Conservation (phyloP, 2,113 vertebrate genomes). For the Gavialis gangeticus region DNA sequence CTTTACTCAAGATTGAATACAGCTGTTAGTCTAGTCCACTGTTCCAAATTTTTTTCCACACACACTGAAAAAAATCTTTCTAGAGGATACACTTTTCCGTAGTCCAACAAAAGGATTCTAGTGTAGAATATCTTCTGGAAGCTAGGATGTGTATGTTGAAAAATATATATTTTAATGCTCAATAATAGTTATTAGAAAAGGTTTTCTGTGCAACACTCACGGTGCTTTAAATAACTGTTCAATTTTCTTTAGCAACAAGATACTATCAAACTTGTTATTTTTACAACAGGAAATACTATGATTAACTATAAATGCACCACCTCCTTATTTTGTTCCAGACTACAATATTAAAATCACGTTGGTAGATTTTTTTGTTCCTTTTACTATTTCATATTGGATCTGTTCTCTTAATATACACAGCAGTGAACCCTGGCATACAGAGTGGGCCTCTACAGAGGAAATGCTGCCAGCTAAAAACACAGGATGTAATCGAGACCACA, state of each 20-base stretch:
- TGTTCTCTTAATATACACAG: conserved; percentile 62
- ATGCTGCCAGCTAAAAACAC: conserved; percentile 82
- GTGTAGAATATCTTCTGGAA: background rate
- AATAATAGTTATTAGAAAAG: conserved; percentile 1
- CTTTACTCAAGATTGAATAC: conserved; percentile 81
- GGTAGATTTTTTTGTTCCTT: conserved; percentile 12
- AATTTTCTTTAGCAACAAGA: conserved; percentile 8
- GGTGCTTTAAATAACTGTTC: background rate
- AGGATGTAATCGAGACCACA: conserved; percentile 85
- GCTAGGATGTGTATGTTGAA: conserved; percentile 41
- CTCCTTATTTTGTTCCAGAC: conserved; percentile 38
- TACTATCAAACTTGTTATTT: background rate
- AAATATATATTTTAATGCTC: conserved; percentile 22
- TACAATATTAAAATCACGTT: conserved; percentile 20
- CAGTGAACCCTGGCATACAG: conserved; percentile 70
- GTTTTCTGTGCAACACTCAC: conserved; percentile 14
- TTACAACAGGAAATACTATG: background rate
- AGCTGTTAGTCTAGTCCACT: conserved; percentile 76
- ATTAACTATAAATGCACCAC: background rate
- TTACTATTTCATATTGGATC: conserved; percentile 64
- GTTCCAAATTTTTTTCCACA: conserved; percentile 73
- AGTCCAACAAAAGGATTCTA: conserved; percentile 30
- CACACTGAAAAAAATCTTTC: conserved; percentile 66
- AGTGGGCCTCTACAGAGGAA: conserved; percentile 81
- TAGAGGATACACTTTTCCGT: conserved; percentile 65